Evolutionary conservation across 2,888 invertebrate species (phyloP), one percentile per base, ranked within the genome.

Genomic region (Cacoxenus indagator): DNA sequence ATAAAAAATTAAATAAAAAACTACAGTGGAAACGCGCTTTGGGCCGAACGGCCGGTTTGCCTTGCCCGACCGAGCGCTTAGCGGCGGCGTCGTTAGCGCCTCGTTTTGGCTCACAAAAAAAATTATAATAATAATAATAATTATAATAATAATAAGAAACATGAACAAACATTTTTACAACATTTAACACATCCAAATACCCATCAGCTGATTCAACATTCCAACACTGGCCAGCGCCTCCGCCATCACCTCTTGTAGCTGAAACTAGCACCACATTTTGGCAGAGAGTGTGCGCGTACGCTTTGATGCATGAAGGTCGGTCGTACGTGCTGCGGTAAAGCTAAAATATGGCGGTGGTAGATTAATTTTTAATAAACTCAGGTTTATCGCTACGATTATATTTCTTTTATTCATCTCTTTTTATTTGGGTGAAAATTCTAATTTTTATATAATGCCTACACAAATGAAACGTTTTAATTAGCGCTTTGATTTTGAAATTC

Each of bases 261-360:
- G n/a, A n/a, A n/a, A n/a, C n/a, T n/a, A n/a, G n/a, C n/a, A 26
- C n/a, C 17, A n/a, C 8, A n/a, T 57, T 19, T 54, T 24, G 54
- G 14, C 22, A 37, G 6, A 11, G 46, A 14, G 5, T 19, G 11
- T 64, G 69, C 65, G 59, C 14, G 65, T 43, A 73, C 70, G 69
- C 80, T 82, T 75, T 77, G 76, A 76, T 78, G 84, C 85, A 78
- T 87, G 86, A 86, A 84, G 82, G 85, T 81, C 81, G 85, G 24
- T 14, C 22, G 9, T 24, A 55, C 24, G 14, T 26, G 55, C 55
- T 26, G 26, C 55, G 1, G 48, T 4, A 51, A 19, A 8, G 48
- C 4, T 17, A 9, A 51, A 2, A 9, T 5, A 37, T 37, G 37
- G 37, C 37, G 8, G 22, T 51, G 9, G 48, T 17, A 17, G 48